Evolutionary conservation across 2,797 vertebrate genomes (phyloP).

Genomic region (Pteronotus mesoamericanus): DNA sequence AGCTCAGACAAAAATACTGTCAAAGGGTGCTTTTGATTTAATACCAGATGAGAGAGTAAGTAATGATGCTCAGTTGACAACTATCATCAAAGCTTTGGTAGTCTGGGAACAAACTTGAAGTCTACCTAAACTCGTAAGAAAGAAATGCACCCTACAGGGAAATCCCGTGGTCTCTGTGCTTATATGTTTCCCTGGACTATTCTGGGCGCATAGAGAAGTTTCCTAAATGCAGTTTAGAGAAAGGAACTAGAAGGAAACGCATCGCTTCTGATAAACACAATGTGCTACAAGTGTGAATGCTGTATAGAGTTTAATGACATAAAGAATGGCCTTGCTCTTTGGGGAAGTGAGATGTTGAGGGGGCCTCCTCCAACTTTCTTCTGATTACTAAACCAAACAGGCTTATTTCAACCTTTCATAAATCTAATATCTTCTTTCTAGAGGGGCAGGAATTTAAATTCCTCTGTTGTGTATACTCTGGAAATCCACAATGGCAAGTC

Average conservation of each 20-base stretch:
- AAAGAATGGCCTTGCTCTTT: slow-evolving; percentile 39
- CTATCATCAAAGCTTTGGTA: neutral
- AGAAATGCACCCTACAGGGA: neutral
- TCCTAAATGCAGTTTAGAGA: neutral
- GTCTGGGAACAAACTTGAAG: neutral
- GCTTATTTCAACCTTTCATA: slow-evolving; percentile 3
- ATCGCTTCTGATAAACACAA: neutral
- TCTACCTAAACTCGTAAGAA: neutral
- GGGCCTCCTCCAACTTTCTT: neutral
- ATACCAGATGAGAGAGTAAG: neutral
- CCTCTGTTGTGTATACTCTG: neutral
- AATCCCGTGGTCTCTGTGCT: slow-evolving; percentile 9
- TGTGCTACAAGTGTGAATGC: neutral
- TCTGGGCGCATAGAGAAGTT: neutral
- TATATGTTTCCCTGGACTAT: neutral
- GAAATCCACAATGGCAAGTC: neutral
- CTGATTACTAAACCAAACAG: neutral
- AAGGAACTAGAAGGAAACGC: neutral
- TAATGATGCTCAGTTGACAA: neutral
- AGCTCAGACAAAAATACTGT: neutral
- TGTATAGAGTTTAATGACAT: rapidly evolving
- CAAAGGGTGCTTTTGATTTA: neutral
- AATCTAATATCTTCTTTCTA: slow-evolving; percentile 31
- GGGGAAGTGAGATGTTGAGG: neutral
- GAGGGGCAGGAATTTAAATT: slow-evolving; percentile 7